Conservation (phyloP, 2,888 invertebrate genomes). For the Saturnia japonica region DNA sequence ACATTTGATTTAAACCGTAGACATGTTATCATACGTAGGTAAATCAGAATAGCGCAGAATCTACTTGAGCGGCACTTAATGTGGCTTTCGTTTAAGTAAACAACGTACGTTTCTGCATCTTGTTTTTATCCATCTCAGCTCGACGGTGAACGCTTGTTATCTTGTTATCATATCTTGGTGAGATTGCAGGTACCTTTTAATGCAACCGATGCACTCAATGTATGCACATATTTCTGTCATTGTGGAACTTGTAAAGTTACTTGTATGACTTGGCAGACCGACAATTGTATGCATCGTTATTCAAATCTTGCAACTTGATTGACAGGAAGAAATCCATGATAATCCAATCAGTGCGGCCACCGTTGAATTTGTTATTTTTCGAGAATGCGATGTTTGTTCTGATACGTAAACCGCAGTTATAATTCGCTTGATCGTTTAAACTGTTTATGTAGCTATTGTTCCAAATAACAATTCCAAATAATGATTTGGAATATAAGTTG, state of each 20-base stretch:
- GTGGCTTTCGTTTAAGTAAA: constrained; percentile 74
- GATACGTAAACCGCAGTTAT: not conserved
- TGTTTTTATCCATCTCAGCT: constrained; percentile 77
- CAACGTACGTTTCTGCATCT: constrained; percentile 72
- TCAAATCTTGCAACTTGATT: constrained; percentile 1
- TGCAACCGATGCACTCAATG: constrained; percentile 59
- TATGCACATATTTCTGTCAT: constrained; percentile 59
- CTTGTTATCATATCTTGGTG: constrained; percentile 79
- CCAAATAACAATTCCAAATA: not conserved
- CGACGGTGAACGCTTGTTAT: constrained; percentile 77
- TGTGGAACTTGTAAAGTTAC: constrained; percentile 41
- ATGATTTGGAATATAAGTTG: no score
- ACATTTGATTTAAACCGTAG: constrained; percentile 11
- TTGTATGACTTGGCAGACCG: constrained; percentile 23
- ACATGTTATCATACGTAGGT: not conserved
- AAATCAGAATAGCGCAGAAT: constrained; percentile 27
- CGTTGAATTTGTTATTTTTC: not conserved
- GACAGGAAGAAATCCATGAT: constrained; percentile 5
- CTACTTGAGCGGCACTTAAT: constrained; percentile 49
- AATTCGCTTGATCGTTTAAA: not conserved
- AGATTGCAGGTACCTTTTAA: constrained; percentile 79
- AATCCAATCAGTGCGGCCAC: not conserved
- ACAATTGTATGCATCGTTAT: constrained; percentile 20
- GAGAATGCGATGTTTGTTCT: not conserved
- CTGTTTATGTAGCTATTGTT: not conserved